These are phyloP conservation scores for Strigamia transsilvanica DNA, from an alignment of 2,888 invertebrate genomes.

Conservation along the genomic window DNA sequence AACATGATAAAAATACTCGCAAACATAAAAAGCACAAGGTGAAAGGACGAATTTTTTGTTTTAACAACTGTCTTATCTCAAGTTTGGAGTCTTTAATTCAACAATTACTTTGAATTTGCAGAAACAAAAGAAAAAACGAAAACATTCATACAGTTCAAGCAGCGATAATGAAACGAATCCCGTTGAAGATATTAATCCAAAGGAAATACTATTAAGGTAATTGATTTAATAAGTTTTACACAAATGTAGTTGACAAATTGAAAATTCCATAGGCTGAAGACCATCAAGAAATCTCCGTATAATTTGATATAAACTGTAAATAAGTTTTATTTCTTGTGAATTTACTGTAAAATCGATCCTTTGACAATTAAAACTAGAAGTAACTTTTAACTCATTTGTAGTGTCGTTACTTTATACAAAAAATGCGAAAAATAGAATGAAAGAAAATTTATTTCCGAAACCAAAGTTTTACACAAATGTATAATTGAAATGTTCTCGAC, in stretches of 20 bases:
- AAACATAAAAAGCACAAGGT: constrained; percentile 26
- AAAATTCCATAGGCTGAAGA: not conserved
- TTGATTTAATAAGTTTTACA: too few relatives aligned
- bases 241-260: too few relatives aligned
- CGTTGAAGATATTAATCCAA: not conserved
- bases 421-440: not conserved
- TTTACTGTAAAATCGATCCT: not conserved
- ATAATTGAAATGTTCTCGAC: too few relatives aligned
- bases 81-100: too few relatives aligned
- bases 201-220: not conserved
- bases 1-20: not conserved
- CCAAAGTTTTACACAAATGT: too few relatives aligned
- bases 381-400: too few relatives aligned
- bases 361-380: too few relatives aligned
- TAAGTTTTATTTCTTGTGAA: not conserved
- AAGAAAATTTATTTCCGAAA: not conserved
- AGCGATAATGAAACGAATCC: not conserved
- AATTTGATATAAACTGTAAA: not conserved
- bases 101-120: not conserved
- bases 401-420: not conserved
- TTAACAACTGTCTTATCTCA: too few relatives aligned
- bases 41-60: not conserved
- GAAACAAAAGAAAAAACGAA: constrained; percentile 1
- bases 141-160: not conserved
- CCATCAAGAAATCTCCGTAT: not conserved